phyloP scores from a whole-genome alignment of 1,140 invertebrate genomes.

The Liolophura sinensis region DNA sequence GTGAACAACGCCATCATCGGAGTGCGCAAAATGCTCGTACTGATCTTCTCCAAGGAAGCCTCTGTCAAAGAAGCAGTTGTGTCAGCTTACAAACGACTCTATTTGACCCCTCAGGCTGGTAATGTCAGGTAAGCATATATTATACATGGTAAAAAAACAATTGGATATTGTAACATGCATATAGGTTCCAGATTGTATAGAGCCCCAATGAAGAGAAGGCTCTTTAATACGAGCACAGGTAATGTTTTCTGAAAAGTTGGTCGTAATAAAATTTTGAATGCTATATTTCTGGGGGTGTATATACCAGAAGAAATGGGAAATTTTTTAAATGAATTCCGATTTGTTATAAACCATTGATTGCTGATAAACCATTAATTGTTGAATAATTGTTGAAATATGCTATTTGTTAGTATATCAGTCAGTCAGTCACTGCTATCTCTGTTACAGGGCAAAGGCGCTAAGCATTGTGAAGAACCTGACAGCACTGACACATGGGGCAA shows the following conservation, averaged over 20 bases:
- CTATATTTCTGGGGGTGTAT: too few relatives aligned
- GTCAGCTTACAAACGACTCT: constrained; percentile 68
- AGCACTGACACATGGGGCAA: constrained; percentile 64
- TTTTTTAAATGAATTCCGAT: too few relatives aligned
- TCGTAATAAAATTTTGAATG: too few relatives aligned
- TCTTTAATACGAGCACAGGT: too few relatives aligned
- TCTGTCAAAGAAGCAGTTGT: constrained; percentile 68
- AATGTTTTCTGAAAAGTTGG: too few relatives aligned
- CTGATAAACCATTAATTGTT: not conserved
- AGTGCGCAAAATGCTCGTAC: constrained; percentile 74
- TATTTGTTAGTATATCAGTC: too few relatives aligned
- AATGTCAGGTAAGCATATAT: constrained; percentile 34
- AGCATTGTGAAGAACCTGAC: constrained; percentile 68
- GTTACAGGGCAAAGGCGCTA: constrained; percentile 57
- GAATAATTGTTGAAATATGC: not conserved
- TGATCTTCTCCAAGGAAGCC: constrained; percentile 74
- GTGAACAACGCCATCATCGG: constrained; percentile 72
- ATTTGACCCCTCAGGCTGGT: constrained; percentile 58
- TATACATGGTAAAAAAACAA: not conserved
- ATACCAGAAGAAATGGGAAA: too few relatives aligned
- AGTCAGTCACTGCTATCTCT: not conserved
- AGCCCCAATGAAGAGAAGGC: too few relatives aligned
- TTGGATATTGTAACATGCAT: not conserved
- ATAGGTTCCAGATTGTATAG: too few relatives aligned
- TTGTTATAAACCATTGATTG: too few relatives aligned